Evolutionary conservation across 2,113 vertebrate species (phyloP), one percentile per base, ranked within the genome.

Genomic region (Rhea pennata): DNA sequence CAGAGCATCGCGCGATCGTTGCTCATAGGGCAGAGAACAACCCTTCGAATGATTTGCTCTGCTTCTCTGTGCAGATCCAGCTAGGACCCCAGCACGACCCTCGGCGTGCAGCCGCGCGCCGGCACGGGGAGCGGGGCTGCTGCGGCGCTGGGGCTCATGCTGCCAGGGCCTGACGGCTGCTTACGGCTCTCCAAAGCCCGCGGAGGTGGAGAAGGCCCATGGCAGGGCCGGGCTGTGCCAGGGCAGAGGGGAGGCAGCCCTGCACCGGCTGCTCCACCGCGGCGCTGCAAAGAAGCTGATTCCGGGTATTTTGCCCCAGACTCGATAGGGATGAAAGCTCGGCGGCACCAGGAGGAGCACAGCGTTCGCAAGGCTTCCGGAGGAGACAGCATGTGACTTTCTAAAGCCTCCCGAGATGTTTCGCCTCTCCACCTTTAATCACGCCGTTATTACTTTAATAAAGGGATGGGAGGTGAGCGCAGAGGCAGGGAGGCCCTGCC

Each of bases 1-100:
- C 1, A 2, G 31, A 59, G 67, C 67, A 4, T 33, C 2, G 0
- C 3, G 4, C 39, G 54, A 26, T 33, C 0, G 0, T 1, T 9
- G 13, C 33, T 87, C 6, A 4, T 1, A 1, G 48, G 50, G 36
- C 19, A 0, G 10, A 50, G 87, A 5, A 17, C 31, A 59, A 33
- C 56, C 56, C 56, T 59, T 33, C 16, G 31, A 58, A 31, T 31
- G 56, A 58, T 29, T 58, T 58, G 19, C 16, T 48, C 46, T 48
- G 56, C 56, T 59, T 59, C 33, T 59, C 56, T 19, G 56, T 31
- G 16, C 29, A 16, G 56, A 58, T 58, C 56, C 56, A 15, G 15
- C 31, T 16, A 31, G 29, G 56, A 31, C 27, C 29, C 29, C 17
- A 27, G 15, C 17, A 29, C 15, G 26, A 15, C 56, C 56, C 56